Conservation (phyloP, 2,888 invertebrate species). For the Rhingia rostrata region DNA sequence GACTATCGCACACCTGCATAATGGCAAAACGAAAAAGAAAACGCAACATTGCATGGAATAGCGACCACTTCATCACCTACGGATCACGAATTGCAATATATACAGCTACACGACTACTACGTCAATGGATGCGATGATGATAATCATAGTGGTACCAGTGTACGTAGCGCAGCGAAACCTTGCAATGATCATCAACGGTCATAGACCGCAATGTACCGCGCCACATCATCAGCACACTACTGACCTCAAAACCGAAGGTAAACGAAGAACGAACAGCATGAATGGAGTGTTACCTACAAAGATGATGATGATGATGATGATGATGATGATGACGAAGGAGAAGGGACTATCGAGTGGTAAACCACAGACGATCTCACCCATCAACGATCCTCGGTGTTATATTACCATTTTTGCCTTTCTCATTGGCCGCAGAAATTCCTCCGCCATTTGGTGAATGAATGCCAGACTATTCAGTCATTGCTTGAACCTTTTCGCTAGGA, state of each 20-base stretch:
- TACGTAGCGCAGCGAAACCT: constrained; percentile 17
- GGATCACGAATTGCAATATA: constrained; percentile 45
- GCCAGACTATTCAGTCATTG: constrained; percentile 13
- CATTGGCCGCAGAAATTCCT: constrained; percentile 9
- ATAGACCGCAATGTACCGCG: constrained; percentile 55
- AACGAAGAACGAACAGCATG: constrained; percentile 50
- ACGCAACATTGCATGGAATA: constrained; percentile 58
- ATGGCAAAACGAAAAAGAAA: neutral
- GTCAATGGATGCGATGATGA: constrained; percentile 8
- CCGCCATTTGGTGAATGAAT: constrained; percentile 21
- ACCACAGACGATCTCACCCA: constrained; percentile 8
- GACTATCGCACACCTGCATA: constrained; percentile 66
- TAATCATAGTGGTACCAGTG: neutral
- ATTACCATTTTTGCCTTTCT: constrained; percentile 29
- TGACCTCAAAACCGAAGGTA: constrained; percentile 73
- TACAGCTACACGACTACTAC: constrained; percentile 6
- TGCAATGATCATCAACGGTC: constrained; percentile 59
- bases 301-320: constrained; percentile 16
- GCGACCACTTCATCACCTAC: constrained; percentile 62
- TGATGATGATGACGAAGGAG: constrained; percentile 18
- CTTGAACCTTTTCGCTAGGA: constrained; percentile 21
- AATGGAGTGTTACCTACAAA: constrained; percentile 37
- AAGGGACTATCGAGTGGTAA: constrained; percentile 38
- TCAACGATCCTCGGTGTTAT: constrained; percentile 3
- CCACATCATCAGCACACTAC: constrained; percentile 55